phyloP scores from a whole-genome alignment of 2,113 vertebrate species.

The Bufo gargarizans region DNA sequence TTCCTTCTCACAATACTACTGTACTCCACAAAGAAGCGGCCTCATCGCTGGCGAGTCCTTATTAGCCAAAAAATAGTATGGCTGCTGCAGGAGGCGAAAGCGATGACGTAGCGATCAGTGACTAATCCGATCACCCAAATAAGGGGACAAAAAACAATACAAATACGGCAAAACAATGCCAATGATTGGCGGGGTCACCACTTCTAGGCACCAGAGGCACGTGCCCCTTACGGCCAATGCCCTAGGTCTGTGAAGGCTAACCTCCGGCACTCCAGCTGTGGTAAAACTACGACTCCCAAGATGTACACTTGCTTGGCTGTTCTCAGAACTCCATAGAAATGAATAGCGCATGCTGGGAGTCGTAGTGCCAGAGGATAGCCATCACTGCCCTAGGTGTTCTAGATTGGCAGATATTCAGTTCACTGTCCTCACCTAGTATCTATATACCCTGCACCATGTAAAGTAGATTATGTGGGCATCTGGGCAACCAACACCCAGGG shows the following conservation, averaged over 20 bases:
- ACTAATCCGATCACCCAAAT: not conserved
- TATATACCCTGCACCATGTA: too few species aligned
- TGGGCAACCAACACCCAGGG: too few species aligned
- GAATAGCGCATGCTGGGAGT: too few species aligned
- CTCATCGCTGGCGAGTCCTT: not conserved
- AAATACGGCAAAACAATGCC: not conserved
- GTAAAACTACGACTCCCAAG: too few species aligned
- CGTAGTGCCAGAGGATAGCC: too few species aligned
- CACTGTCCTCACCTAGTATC: too few species aligned
- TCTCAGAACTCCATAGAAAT: too few species aligned
- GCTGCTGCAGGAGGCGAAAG: not conserved
- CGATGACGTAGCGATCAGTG: not conserved
- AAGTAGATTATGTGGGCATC: too few species aligned
- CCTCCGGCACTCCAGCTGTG: too few species aligned
- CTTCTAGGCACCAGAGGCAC: not conserved
- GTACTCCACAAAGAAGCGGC: not conserved
- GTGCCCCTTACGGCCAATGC: not conserved
- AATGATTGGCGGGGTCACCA: not conserved
- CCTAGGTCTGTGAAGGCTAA: not conserved
- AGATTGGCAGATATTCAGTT: too few species aligned
- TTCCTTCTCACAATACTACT: conserved; percentile 15
- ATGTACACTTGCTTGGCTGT: too few species aligned
- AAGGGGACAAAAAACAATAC: not conserved
- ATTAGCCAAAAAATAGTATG: not conserved
- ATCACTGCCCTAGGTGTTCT: too few species aligned